Evolutionary conservation across 2,888 invertebrate genomes (phyloP).

Genomic region (Creontiades dilutus): DNA sequence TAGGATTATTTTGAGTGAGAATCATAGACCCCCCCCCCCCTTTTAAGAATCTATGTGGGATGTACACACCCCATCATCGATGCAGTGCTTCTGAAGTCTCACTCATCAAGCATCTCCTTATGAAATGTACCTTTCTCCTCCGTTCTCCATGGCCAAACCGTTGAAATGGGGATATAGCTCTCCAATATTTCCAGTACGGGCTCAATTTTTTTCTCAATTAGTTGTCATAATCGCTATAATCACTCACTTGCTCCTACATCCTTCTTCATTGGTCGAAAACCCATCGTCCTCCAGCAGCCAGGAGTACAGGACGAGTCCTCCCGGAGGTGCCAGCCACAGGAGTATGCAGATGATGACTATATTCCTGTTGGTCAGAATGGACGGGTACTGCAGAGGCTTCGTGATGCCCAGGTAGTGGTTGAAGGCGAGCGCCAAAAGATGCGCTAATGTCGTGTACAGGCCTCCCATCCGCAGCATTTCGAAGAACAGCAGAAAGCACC

Average conservation of each 20-base stretch:
- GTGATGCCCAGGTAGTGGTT: slow-evolving; percentile 85
- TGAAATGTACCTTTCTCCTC: background rate
- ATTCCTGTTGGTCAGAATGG: slow-evolving; percentile 81
- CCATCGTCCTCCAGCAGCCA: slow-evolving; percentile 78
- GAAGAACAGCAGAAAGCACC: slow-evolving; percentile 77
- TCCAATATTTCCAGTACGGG: too few relatives aligned
- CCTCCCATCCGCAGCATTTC: slow-evolving; percentile 81
- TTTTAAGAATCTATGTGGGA: too few relatives aligned
- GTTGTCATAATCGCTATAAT: too few relatives aligned
- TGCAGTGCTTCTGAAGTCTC: too few relatives aligned
- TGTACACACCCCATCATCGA: too few relatives aligned
- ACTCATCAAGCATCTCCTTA: too few relatives aligned
- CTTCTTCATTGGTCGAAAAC: slow-evolving; percentile 50
- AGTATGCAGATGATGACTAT: slow-evolving; percentile 80
- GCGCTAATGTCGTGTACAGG: slow-evolving; percentile 83
- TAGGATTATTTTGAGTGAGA: too few relatives aligned
- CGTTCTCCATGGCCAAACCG: too few relatives aligned
- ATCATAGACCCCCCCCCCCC: too few relatives aligned
- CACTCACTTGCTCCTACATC: slow-evolving; percentile 59
- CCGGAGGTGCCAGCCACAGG: slow-evolving; percentile 82
- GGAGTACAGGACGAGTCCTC: slow-evolving; percentile 80
- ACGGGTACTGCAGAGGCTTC: slow-evolving; percentile 83
- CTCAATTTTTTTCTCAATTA: too few relatives aligned
- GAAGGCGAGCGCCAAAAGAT: slow-evolving; percentile 83
- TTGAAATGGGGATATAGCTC: too few relatives aligned